Percentiles rank a stretch among this genome's conserved stretches.
Conservation (phyloP, 2,797 vertebrate genomes). For the Gouania willdenowi region DNA sequence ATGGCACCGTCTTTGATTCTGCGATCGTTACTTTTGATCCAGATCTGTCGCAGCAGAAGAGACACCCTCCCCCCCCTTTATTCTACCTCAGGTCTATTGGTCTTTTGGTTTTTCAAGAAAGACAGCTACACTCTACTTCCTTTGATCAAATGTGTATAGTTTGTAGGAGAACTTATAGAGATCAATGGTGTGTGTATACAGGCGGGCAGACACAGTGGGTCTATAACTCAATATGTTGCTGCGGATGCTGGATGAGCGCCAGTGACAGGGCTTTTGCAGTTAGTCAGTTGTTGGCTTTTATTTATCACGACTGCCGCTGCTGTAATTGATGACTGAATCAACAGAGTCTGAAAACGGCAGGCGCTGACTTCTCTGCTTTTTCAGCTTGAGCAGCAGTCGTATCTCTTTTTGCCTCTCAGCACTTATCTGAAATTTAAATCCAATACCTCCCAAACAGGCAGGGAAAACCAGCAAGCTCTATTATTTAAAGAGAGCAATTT, state of each 20-base stretch:
- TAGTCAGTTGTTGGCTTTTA: slow-evolving; percentile 56
- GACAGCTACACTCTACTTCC: slow-evolving; percentile 29
- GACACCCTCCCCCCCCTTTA: background rate
- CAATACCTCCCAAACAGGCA: slow-evolving; percentile 20
- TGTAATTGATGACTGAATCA: slow-evolving; percentile 56
- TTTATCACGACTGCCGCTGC: slow-evolving; percentile 45
- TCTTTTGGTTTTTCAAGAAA: slow-evolving; percentile 47
- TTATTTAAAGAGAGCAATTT: slow-evolving; percentile 45
- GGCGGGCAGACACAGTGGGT: slow-evolving; percentile 15
- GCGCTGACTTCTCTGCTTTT: slow-evolving; percentile 36
- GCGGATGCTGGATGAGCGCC: slow-evolving; percentile 30
- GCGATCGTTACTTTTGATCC: slow-evolving; percentile 66
- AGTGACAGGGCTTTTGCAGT: slow-evolving; percentile 22
- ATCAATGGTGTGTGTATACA: slow-evolving; percentile 44
- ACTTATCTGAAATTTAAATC: slow-evolving; percentile 40
- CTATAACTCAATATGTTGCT: slow-evolving; percentile 45
- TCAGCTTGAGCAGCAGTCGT: slow-evolving; percentile 14
- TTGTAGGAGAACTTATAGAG: slow-evolving; percentile 49
- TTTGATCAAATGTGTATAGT: slow-evolving; percentile 60
- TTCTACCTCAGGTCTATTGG: slow-evolving; percentile 41
- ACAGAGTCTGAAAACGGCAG: slow-evolving; percentile 31
- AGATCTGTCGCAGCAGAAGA: slow-evolving; percentile 53
- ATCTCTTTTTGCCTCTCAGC: slow-evolving; percentile 14
- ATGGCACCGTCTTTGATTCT: slow-evolving; percentile 65
- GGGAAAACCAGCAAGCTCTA: background rate